Conservation (phyloP, 2,797 vertebrate genomes). For the Chromis chromis region DNA sequence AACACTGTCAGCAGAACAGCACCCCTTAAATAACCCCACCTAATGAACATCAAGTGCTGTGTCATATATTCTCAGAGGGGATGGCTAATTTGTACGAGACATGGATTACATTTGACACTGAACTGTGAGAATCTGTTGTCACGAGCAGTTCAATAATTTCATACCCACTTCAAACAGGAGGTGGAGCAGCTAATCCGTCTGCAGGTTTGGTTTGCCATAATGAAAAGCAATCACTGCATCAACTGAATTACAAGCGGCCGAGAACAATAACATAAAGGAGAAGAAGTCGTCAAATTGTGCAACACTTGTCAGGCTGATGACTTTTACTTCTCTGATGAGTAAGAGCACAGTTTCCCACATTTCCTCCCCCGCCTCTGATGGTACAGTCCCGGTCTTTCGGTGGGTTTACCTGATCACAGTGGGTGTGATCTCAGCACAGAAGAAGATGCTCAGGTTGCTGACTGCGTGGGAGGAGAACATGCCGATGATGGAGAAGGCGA, state of each 20-base stretch:
- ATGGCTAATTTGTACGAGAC: conserved; percentile 46
- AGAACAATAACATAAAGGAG: conserved; percentile 1
- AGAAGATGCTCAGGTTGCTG: conserved; percentile 96
- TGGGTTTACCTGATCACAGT: conserved; percentile 93
- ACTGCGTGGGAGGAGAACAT: conserved; percentile 98
- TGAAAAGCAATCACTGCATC: conserved; percentile 18
- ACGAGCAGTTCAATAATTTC: conserved; percentile 30
- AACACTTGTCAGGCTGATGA: neutral
- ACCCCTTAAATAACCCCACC: conserved; percentile 48
- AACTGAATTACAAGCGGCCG: neutral
- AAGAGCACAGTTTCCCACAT: conserved; percentile 5
- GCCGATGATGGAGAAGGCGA: conserved; percentile 95
- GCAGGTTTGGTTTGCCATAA: conserved; percentile 1
- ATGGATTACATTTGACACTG: conserved; percentile 51
- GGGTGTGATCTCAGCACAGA: conserved; percentile 97
- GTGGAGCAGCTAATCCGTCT: conserved; percentile 26
- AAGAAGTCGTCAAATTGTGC: neutral
- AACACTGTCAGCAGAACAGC: conserved; percentile 25
- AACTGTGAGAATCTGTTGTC: conserved; percentile 37
- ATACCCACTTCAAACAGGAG: conserved; percentile 21
- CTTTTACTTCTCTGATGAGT: neutral
- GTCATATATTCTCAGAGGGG: conserved; percentile 45
- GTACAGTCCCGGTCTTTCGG: conserved; percentile 18
- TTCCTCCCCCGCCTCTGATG: neutral
- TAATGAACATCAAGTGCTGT: conserved; percentile 50